These are phyloP conservation scores for Ochropacha duplaris DNA, from an alignment of 2,888 invertebrate genomes.

Conservation along the genomic window DNA sequence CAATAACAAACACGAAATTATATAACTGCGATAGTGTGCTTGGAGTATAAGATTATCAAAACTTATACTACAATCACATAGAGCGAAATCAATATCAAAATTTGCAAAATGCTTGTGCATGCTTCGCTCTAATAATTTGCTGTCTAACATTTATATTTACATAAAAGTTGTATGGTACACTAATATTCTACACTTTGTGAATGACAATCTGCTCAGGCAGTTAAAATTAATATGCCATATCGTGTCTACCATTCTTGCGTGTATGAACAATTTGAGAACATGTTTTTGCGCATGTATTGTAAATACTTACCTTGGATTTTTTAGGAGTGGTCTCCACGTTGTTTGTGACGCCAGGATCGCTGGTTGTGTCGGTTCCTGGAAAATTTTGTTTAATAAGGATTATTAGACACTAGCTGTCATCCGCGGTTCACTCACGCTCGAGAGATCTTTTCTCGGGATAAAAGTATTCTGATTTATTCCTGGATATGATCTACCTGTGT, in stretches of 20 bases:
- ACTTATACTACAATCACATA: slow-evolving; percentile 38
- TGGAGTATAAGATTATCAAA: slow-evolving; percentile 26
- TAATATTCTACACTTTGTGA: slow-evolving; percentile 40
- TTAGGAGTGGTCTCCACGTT: slow-evolving; percentile 77
- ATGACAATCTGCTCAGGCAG: slow-evolving; percentile 15
- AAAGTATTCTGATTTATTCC: not conserved
- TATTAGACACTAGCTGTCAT: too few species aligned
- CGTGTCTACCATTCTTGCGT: slow-evolving; percentile 59
- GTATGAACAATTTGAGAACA: slow-evolving; percentile 22
- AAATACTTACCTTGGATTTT: slow-evolving; percentile 68
- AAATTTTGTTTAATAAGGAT: slow-evolving; percentile 7
- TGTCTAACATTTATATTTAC: slow-evolving; percentile 66
- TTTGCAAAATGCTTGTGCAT: slow-evolving; percentile 56
- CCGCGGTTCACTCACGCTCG: too few species aligned
- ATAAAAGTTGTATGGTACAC: slow-evolving; percentile 56
- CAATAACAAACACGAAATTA: slow-evolving; percentile 61
- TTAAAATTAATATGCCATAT: slow-evolving; percentile 25
- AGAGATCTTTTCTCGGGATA: too few species aligned
- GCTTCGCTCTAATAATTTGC: slow-evolving; percentile 45
- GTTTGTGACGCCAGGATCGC: slow-evolving; percentile 75
- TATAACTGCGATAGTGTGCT: slow-evolving; percentile 35
- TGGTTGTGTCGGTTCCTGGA: slow-evolving; percentile 77
- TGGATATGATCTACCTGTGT: not conserved
- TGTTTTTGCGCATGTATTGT: slow-evolving; percentile 4
- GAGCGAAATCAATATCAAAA: slow-evolving; percentile 47